These are phyloP conservation scores for Erebia epiphron DNA, from an alignment of 2,888 invertebrate species.

Conservation along the genomic window DNA sequence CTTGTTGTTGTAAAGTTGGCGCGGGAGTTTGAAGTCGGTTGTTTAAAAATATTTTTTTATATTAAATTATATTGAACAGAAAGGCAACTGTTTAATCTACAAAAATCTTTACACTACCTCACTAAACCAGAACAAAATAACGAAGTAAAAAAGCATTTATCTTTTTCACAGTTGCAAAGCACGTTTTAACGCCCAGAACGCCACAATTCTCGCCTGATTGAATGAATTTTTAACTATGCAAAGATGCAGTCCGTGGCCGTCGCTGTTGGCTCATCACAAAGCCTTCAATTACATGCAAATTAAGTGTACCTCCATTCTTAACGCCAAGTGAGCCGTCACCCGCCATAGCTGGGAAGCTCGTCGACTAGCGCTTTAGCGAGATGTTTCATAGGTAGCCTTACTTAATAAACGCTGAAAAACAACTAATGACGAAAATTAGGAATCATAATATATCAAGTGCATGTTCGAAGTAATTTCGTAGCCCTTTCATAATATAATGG, in stretches of 20 bases:
- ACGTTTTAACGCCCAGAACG: neutral
- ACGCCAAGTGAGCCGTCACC: constrained; percentile 51
- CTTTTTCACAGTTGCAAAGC: too few species aligned
- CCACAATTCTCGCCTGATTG: constrained; percentile 71
- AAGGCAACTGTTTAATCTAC: neutral
- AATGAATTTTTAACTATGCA: constrained; percentile 79
- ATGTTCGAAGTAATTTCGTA: neutral
- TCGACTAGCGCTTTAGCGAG: constrained; percentile 31
- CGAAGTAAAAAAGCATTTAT: too few species aligned
- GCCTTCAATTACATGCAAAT: constrained; percentile 79
- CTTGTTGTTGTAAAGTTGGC: too few species aligned
- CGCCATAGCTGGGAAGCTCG: constrained; percentile 15
- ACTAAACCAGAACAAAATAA: too few species aligned
- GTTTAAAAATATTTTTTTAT: too few species aligned
- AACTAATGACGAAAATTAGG: neutral
- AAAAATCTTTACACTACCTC: too few species aligned
- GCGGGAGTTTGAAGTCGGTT: too few species aligned
- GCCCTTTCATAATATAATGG: neutral
- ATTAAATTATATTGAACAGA: too few species aligned
- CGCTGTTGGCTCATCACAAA: constrained; percentile 60
- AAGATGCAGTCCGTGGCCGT: constrained; percentile 71
- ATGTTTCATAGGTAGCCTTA: constrained; percentile 66
- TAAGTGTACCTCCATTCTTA: constrained; percentile 72
- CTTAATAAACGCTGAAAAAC: neutral
- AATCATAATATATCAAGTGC: constrained; percentile 19